phyloP scores from a whole-genome alignment of 2,888 invertebrate genomes.

The Portevinia maculata region DNA sequence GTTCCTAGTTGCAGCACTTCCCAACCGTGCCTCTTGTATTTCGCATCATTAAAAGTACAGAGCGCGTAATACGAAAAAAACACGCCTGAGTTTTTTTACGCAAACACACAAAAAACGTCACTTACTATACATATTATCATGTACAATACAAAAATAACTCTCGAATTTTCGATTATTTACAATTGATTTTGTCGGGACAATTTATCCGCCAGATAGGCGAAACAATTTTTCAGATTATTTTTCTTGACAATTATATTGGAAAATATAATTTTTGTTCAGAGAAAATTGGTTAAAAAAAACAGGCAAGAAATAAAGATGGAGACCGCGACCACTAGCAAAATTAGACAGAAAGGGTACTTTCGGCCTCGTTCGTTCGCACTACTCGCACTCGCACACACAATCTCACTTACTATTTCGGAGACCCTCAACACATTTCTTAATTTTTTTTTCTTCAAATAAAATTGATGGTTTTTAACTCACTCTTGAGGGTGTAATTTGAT shows the following conservation, averaged over 20 bases:
- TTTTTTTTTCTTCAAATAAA: constrained; percentile 1
- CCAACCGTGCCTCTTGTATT: constrained; percentile 10
- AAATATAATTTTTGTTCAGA: background rate
- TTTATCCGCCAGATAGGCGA: background rate
- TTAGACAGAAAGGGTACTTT: constrained; percentile 19
- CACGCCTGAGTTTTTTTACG: constrained; percentile 31
- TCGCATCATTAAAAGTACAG: constrained; percentile 27
- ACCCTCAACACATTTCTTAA: constrained; percentile 56
- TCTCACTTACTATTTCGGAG: constrained; percentile 32
- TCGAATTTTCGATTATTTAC: constrained; percentile 21
- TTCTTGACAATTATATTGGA: background rate
- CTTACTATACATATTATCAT: constrained; percentile 20
- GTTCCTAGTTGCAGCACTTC: constrained; percentile 11
- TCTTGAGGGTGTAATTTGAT: constrained; percentile 29
- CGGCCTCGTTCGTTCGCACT: constrained; percentile 37
- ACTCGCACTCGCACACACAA: constrained; percentile 24
- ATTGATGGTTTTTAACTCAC: constrained; percentile 39
- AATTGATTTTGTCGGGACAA: background rate
- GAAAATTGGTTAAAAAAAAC: constrained; percentile 10
- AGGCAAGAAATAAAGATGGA: constrained; percentile 46
- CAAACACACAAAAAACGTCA: constrained; percentile 32
- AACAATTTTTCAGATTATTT: background rate
- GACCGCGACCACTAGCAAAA: constrained; percentile 34
- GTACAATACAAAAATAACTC: background rate
- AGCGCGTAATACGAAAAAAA: constrained; percentile 20